Evolutionary conservation across 2,888 invertebrate species (phyloP).

Genomic region (Xanthorhoe spadicearia): DNA sequence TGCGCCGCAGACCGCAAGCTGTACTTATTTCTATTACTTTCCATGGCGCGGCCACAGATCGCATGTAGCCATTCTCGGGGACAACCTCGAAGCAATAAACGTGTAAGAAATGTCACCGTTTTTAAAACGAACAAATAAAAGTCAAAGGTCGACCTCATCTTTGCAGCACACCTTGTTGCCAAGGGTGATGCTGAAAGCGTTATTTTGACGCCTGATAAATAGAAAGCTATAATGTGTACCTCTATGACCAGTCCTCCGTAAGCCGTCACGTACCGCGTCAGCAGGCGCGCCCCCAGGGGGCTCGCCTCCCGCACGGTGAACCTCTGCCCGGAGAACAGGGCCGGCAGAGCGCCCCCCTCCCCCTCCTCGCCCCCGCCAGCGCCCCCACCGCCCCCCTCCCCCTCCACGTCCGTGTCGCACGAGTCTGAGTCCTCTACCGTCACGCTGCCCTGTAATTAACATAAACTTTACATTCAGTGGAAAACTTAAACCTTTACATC

Average conservation of each 20-base stretch:
- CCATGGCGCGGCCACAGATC: no score
- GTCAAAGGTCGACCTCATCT: no score
- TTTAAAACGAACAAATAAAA: no score
- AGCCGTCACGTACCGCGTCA: constrained; percentile 83
- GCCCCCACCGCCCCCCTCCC: constrained; percentile 1
- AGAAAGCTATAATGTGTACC: constrained; percentile 40
- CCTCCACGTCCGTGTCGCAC: constrained; percentile 23
- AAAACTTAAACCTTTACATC: no score
- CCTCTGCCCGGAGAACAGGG: constrained; percentile 74
- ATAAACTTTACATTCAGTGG: background rate
- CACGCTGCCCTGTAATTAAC: constrained; percentile 25
- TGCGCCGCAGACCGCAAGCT: no score
- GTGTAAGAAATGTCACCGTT: no score
- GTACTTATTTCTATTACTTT: no score
- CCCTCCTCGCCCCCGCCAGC: constrained; percentile 18
- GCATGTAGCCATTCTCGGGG: no score
- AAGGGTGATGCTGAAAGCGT: no score
- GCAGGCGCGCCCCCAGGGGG: constrained; percentile 44
- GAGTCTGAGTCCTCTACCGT: constrained; percentile 36
- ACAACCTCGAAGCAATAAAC: no score
- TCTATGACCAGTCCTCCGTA: constrained; percentile 84
- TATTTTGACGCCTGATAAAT: background rate
- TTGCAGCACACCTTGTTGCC: no score
- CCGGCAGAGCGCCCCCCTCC: constrained; percentile 58
- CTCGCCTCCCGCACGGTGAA: constrained; percentile 68